Percentiles rank a stretch among this genome's conserved stretches.
Evolutionary conservation across 2,797 vertebrate species (phyloP).

Genomic region (Halcyon leucocephala): DNA sequence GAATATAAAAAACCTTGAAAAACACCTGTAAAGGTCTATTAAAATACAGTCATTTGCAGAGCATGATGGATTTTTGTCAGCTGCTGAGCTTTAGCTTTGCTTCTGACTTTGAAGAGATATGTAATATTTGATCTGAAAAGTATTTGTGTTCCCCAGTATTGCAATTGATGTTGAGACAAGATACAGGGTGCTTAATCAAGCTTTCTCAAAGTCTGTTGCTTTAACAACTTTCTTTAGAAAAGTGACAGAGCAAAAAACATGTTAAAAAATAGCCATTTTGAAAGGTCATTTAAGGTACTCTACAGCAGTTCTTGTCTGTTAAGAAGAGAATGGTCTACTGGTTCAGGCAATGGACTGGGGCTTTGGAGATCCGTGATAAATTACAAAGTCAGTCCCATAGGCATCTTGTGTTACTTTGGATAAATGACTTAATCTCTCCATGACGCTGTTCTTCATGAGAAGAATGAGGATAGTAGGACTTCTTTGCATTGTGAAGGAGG

Average conservation of each 20-base stretch:
- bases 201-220: neutral
- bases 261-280: neutral
- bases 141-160: neutral
- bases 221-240: neutral
- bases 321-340: conserved; percentile 34
- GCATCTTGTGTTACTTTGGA: conserved; percentile 46
- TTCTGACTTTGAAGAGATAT: neutral
- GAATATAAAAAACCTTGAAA: neutral
- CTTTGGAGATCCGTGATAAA: conserved; percentile 57
- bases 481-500: conserved; percentile 38
- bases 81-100: conserved; percentile 23
- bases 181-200: neutral
- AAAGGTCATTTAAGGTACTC: conserved; percentile 45
- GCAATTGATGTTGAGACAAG: neutral
- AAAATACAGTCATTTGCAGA: neutral
- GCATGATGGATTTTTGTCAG: conserved; percentile 4
- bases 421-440: conserved; percentile 64
- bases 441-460: conserved; percentile 14
- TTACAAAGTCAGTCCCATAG: conserved; percentile 48
- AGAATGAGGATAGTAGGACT: conserved; percentile 47
- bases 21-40: neutral
- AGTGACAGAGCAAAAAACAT: neutral
- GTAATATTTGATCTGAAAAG: conserved; percentile 1
- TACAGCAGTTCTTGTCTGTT: neutral
- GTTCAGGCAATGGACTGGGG: neutral